Conservation (phyloP, 2,113 vertebrate genomes). For the Uria lomvia region DNA sequence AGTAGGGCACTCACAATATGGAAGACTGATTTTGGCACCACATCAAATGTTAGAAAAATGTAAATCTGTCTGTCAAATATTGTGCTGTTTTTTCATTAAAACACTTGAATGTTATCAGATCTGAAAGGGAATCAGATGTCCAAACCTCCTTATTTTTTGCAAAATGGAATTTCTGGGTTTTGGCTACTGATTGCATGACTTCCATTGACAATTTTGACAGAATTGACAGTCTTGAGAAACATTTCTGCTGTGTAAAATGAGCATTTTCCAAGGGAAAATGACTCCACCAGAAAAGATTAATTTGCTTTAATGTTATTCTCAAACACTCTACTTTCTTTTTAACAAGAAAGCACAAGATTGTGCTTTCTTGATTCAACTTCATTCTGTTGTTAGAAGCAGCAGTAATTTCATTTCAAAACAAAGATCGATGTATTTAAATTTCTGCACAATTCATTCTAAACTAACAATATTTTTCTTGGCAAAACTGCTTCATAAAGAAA, state of each 20-base stretch:
- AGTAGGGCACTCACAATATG: background rate
- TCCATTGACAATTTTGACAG: background rate
- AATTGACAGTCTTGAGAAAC: background rate
- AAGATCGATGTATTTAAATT: background rate
- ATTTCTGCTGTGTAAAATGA: background rate
- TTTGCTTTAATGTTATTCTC: background rate
- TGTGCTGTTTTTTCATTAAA: background rate
- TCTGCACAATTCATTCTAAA: background rate
- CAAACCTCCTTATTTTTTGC: background rate
- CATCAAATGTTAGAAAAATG: background rate
- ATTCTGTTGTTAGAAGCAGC: background rate
- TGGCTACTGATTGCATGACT: background rate
- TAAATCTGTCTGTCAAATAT: background rate
- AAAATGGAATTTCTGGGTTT: background rate
- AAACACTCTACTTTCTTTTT: background rate
- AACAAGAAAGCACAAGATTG: background rate
- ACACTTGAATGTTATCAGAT: background rate
- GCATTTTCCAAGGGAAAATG: background rate
- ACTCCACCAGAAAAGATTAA: background rate
- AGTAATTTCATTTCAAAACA: background rate
- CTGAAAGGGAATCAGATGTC: background rate
- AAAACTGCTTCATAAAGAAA: background rate
- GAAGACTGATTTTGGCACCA: background rate
- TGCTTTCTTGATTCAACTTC: background rate
- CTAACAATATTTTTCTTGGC: background rate